phyloP scores from a whole-genome alignment of 2,888 invertebrate species.

The Carabus problematicus region DNA sequence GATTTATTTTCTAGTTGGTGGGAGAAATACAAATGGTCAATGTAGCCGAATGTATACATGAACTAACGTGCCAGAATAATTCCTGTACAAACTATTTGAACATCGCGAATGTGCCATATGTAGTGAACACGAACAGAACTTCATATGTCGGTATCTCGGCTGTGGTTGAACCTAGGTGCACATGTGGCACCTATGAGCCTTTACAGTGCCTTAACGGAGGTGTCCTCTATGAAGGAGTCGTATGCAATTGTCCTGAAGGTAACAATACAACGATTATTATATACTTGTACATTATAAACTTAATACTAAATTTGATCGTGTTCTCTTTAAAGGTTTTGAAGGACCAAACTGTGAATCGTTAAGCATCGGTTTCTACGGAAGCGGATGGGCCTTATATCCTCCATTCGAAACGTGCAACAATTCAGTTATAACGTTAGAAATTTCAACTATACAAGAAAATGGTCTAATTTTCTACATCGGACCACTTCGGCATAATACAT shows the following conservation, averaged over 20 bases:
- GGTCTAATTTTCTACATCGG: constrained; percentile 93
- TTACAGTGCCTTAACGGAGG: constrained; percentile 59
- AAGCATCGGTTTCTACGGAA: constrained; percentile 86
- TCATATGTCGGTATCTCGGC: constrained; percentile 94
- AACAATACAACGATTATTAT: constrained; percentile 5
- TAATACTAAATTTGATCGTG: neutral
- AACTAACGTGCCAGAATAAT: constrained; percentile 70
- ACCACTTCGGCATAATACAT: constrained; percentile 72
- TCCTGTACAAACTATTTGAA: constrained; percentile 84
- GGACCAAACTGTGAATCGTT: constrained; percentile 93
- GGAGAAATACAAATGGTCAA: constrained; percentile 85
- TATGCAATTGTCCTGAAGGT: constrained; percentile 79
- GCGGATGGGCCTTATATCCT: constrained; percentile 92
- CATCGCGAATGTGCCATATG: constrained; percentile 73
- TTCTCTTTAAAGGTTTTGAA: constrained; percentile 61
- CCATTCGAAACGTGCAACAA: constrained; percentile 86
- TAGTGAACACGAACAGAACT: constrained; percentile 91
- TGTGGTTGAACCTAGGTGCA: constrained; percentile 80
- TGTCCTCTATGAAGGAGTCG: constrained; percentile 64
- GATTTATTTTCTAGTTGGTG: constrained; percentile 60
- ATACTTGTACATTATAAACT: neutral
- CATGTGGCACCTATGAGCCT: constrained; percentile 57
- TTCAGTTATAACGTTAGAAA: constrained; percentile 80
- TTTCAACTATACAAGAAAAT: constrained; percentile 77
- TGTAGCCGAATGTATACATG: constrained; percentile 88